Evolutionary conservation across 2,888 invertebrate genomes (phyloP), one percentile per base, ranked within the genome.

Genomic region (Ellobium chinense): DNA sequence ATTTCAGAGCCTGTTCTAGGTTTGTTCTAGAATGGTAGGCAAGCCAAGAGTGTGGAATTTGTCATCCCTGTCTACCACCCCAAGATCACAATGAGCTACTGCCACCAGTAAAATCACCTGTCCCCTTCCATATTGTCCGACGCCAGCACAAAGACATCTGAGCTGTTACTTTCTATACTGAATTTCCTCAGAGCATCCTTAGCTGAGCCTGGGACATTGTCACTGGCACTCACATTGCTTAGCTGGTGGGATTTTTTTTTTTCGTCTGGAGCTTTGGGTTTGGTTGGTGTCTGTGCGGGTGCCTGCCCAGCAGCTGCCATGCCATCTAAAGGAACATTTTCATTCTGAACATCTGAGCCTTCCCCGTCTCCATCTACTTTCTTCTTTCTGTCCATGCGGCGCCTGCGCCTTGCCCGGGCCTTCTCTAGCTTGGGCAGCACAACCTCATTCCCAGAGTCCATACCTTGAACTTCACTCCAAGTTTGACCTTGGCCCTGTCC

Each of bases 401-500:
- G 70, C 3, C 82, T 54, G 1, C 70, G 34, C n/a, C 68, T 65
- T 2, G 77, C 77, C 2, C 79, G 46, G 2, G 77, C 80, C 36
- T 82, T 82, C 62, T 77, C 68, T 27, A 78, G 60, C 18, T 83
- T 80, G n/a, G 72, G 75, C n/a, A 80, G 63, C 24, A 80, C 80
- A 31, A 75, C 80, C 27, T 80, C 80, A 56, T 69, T 74, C 5
- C 80, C 75, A 9, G 74, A 60, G 3, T 80, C 80, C 12, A 75
- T 54, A 14, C 75, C 75, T 54, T 80, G 80, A 21, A 63, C 72
- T 60, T 58, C 73, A 24, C 24, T 63, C 70, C 65, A 65, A 1
- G 54, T 63, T 27, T 62, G 78, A 27, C 3, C 12, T 14, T 29
- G 21, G 2, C 34, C 34, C n/a, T 9, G 14, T 9, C 5, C 12